A percentile compares a stretch with the other conserved stretches of the same genome.
These are phyloP conservation scores for Epinotia nisella DNA, from an alignment of 2,888 invertebrate species.

Conservation along the genomic window DNA sequence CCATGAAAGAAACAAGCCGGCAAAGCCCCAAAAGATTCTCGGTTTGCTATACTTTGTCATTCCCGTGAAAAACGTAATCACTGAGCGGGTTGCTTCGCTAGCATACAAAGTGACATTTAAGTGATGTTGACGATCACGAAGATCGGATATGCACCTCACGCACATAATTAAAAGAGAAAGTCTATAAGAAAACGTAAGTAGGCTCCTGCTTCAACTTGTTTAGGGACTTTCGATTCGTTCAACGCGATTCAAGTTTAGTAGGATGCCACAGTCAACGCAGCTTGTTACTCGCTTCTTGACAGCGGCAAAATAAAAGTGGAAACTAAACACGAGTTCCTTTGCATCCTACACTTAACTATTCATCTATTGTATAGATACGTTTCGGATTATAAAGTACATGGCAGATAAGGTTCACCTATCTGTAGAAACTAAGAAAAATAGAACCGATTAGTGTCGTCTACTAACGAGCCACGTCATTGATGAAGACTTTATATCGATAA, in stretches of 20 bases:
- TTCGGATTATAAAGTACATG: too few relatives aligned
- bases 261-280: background rate
- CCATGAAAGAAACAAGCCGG: too few relatives aligned
- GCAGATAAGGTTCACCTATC: too few relatives aligned
- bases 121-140: slow-evolving; percentile 26
- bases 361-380: background rate
- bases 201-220: slow-evolving; percentile 43
- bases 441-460: background rate
- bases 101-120: slow-evolving; percentile 17
- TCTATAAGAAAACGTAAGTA: slow-evolving; percentile 52
- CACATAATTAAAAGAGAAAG: slow-evolving; percentile 61
- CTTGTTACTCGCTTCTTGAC: background rate
- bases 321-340: background rate
- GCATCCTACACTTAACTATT: background rate
- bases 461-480: background rate
- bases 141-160: slow-evolving; percentile 47
- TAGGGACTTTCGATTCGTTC: slow-evolving; percentile 59
- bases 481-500: too few relatives aligned
- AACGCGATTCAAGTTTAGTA: slow-evolving; percentile 18
- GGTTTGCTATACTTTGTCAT: too few relatives aligned
- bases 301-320: background rate
- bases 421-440: too few relatives aligned
- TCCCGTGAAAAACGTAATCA: too few relatives aligned
- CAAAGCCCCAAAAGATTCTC: too few relatives aligned
- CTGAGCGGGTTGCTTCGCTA: too few relatives aligned